A percentile compares a stretch with the other conserved stretches of the same genome.
Conservation (phyloP, 2,797 vertebrate species). For the Pangasius macronema region DNA sequence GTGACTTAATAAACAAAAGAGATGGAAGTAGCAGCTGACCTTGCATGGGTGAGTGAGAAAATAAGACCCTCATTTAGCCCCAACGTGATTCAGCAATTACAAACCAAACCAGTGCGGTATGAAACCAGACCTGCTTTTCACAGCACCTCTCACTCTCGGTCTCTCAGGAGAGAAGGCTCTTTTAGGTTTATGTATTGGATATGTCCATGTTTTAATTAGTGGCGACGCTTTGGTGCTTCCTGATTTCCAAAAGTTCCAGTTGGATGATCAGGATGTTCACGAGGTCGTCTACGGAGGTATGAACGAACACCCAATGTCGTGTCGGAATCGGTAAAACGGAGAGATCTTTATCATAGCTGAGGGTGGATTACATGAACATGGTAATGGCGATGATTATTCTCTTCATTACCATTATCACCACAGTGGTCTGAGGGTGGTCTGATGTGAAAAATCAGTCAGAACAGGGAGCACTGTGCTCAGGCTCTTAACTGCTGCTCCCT, state of each 20-base stretch:
- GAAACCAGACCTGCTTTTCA: slow-evolving; percentile 60
- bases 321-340: too few relatives aligned
- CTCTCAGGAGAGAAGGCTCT: slow-evolving; percentile 53
- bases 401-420: slow-evolving; percentile 46
- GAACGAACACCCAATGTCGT: too few relatives aligned
- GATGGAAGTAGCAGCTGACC: slow-evolving; percentile 73
- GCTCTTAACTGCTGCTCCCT: slow-evolving; percentile 31
- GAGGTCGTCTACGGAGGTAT: too few relatives aligned
- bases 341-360: too few relatives aligned
- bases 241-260: slow-evolving; percentile 61
- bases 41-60: slow-evolving; percentile 64
- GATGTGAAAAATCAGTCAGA: slow-evolving; percentile 17
- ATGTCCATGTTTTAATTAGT: slow-evolving; percentile 65
- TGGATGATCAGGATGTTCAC: slow-evolving; percentile 55
- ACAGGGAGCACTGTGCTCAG: slow-evolving; percentile 20
- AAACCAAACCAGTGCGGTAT: slow-evolving; percentile 54
- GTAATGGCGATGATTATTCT: slow-evolving; percentile 50
- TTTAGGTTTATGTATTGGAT: slow-evolving; percentile 60
- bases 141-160: slow-evolving; percentile 40
- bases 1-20: slow-evolving; percentile 72
- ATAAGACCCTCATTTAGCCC: slow-evolving; percentile 64
- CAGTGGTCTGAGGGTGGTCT: slow-evolving; percentile 36
- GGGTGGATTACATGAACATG: slow-evolving; percentile 41
- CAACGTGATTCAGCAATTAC: slow-evolving; percentile 56
- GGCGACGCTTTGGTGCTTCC: slow-evolving; percentile 46